Evolutionary conservation across 2,888 invertebrate species (phyloP), one percentile per base, ranked within the genome.

Genomic region (Tuberolachnus salignus): DNA sequence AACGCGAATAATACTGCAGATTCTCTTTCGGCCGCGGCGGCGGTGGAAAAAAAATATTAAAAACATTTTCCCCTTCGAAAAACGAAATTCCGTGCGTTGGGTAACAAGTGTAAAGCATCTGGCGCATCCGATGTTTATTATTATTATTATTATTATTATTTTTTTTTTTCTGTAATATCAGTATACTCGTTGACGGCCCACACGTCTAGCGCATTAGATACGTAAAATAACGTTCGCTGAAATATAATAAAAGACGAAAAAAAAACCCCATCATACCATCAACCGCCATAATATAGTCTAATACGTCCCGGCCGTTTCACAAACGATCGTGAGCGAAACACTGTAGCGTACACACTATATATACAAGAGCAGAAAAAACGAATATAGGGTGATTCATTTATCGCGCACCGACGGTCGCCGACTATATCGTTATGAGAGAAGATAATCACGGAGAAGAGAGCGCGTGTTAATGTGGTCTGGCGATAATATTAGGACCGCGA

Each of bases 41-140:
- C 46, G 61, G 19, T 34, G 26, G 23, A 26, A 73, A 34, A 72
- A 67, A 78, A 78, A 57, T 75, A 67, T 75, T 78, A 78, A 78
- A 69, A 59, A 53, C 57, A 26, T 46, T 57, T 61, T 67, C 57
- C 75, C 69, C 67, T 44, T 21, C 67, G 34, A 57, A 69, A 69
- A 78, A 78, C 49, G 78, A 59, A n/a, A 59, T 78, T 69, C 42
- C 34, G 57, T 3, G 55, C 53, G 75, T 23, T 49, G 78, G 78
- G 78, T 78, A 78, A 69, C 78, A 69, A 78, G 69, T 78, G 78
- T 69, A 69, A 69, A 69, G 59, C 78, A 78, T 78, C 78, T 78
- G 78, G 67, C 78, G 67, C 78, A 51, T 59, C 59, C 67, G 55
- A 59, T 55, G 51, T 69, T 57, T 67, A 44, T 63, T 19, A 21